Evolutionary conservation across 2,113 vertebrate species (phyloP).

Genomic region (Turnix velox): DNA sequence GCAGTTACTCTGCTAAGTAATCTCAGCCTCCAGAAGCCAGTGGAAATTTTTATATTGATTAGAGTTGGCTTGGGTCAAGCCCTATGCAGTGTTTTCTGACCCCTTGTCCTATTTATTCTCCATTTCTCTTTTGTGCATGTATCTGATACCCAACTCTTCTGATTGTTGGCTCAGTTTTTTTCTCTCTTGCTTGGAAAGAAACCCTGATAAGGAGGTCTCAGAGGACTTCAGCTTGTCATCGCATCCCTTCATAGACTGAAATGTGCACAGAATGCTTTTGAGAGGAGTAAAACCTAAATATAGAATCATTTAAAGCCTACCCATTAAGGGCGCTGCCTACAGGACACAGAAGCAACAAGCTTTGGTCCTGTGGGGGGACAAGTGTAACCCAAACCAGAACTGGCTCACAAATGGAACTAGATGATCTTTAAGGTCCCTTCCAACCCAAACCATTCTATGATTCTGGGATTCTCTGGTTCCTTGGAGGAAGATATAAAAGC

Average conservation of each 20-base stretch:
- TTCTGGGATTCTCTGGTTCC: too few relatives aligned
- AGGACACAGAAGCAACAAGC: background rate
- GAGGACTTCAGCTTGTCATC: background rate
- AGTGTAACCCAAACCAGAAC: conserved; percentile 36
- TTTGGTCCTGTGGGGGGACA: background rate
- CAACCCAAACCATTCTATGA: too few relatives aligned
- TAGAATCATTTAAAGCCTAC: conserved; percentile 39
- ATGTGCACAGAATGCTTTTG: background rate
- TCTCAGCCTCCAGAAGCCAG: conserved; percentile 27
- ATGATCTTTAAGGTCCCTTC: too few relatives aligned
- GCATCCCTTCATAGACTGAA: background rate
- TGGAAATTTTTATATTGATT: conserved; percentile 38
- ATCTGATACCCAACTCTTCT: background rate
- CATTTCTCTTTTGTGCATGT: background rate
- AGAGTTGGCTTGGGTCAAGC: background rate
- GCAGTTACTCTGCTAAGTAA: conserved; percentile 4
- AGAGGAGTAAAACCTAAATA: conserved; percentile 45
- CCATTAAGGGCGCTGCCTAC: conserved; percentile 51
- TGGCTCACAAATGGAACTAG: conserved; percentile 3
- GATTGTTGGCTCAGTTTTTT: background rate
- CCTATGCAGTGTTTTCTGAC: conserved; percentile 9
- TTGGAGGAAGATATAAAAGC: conserved; percentile 10
- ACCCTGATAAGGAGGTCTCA: conserved; percentile 16
- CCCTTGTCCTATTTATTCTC: conserved; percentile 31
- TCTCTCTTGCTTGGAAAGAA: background rate